Conservation (phyloP, 2,113 vertebrate species). For the Pelvicachromis taeniatus region DNA sequence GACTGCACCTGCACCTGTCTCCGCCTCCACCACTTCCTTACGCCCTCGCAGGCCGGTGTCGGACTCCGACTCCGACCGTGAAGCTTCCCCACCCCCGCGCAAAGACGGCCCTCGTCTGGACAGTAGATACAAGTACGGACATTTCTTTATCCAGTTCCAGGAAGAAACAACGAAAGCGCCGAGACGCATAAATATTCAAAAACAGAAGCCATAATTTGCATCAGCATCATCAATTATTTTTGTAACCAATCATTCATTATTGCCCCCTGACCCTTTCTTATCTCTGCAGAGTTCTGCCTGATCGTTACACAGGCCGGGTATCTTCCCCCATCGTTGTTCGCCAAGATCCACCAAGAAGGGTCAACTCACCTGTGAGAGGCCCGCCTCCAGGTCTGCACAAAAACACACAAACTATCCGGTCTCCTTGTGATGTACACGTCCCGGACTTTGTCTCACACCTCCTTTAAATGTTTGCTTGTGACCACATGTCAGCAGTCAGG, state of each 20-base stretch:
- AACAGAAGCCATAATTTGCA: background rate
- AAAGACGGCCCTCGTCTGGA: conserved; percentile 47
- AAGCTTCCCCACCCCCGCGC: conserved; percentile 48
- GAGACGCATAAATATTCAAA: background rate
- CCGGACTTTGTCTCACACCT: background rate
- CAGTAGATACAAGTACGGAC: conserved; percentile 71
- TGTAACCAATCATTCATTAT: background rate
- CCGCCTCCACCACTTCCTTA: conserved; percentile 38
- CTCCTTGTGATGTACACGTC: background rate
- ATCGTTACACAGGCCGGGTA: conserved; percentile 41
- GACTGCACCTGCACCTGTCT: conserved; percentile 22
- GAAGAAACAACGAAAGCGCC: background rate
- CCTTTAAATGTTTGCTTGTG: background rate
- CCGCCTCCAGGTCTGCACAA: conserved; percentile 57
- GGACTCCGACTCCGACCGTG: conserved; percentile 72
- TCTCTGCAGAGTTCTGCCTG: conserved; percentile 67
- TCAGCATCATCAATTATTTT: background rate
- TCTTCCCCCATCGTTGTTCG: conserved; percentile 54
- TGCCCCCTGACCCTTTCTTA: background rate
- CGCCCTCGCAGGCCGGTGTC: conserved; percentile 69
- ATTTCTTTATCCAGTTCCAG: background rate
- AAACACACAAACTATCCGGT: background rate
- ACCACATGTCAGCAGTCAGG: background rate
- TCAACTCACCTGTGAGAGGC: conserved; percentile 63
- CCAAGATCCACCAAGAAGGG: conserved; percentile 49